Percentiles rank a stretch among this genome's conserved stretches.
Evolutionary conservation across 64 coral and sea anemone species (phyloP).

Genomic region (Stichodactyla helianthus): DNA sequence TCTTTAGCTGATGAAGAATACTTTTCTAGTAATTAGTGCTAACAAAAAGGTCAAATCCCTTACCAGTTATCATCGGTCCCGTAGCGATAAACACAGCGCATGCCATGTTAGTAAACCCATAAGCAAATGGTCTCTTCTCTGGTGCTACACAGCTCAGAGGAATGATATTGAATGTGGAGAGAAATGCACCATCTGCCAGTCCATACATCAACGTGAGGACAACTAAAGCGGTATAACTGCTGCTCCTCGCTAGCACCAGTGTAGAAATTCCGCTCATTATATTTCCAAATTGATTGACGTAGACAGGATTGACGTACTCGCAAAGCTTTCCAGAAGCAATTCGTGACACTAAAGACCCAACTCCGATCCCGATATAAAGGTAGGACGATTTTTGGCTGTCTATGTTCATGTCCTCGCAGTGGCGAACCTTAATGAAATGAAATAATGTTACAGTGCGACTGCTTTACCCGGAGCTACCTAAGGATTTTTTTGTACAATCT

Average conservation of each 20-base stretch:
- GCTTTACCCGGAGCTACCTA: no score
- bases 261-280: background rate
- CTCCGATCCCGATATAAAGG: slow-evolving; percentile 26
- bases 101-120: background rate
- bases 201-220: slow-evolving; percentile 30
- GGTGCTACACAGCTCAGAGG: background rate
- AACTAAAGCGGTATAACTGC: slow-evolving; percentile 29
- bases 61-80: background rate
- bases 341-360: slow-evolving; percentile 28
- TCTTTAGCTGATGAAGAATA: no score
- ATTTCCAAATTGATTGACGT: slow-evolving; percentile 26
- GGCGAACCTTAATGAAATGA: slow-evolving; percentile 24
- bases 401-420: slow-evolving; percentile 42
- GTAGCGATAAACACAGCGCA: background rate
- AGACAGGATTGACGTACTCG: slow-evolving; percentile 16
- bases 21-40: no score
- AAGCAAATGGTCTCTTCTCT: background rate
- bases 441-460: no score
- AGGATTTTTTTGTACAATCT: no score
- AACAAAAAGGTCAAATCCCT: no score
- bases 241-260: slow-evolving; percentile 26
- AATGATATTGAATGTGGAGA: slow-evolving; percentile 8
- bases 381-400: slow-evolving; percentile 14
- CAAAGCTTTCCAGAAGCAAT: slow-evolving; percentile 27
- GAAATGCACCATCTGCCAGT: slow-evolving; percentile 35